Conservation (phyloP, 2,888 invertebrate genomes). For the Scelioninae gen. 2 region DNA sequence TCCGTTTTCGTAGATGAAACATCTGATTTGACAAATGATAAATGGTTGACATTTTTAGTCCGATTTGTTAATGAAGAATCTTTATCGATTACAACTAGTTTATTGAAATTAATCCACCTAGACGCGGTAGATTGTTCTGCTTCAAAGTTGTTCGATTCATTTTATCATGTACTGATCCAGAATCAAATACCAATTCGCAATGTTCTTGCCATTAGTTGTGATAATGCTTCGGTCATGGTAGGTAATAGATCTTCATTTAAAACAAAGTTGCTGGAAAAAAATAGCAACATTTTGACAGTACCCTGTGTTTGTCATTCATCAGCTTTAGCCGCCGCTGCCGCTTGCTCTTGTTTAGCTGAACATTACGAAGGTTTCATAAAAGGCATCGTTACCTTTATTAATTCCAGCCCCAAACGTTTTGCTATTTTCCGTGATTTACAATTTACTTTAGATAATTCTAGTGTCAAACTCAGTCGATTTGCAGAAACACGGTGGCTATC, state of each 20-base stretch:
- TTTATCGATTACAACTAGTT: background rate
- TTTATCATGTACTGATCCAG: background rate
- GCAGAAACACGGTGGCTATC: slow-evolving; percentile 17
- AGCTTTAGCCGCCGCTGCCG: slow-evolving; percentile 10
- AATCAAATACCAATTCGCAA: slow-evolving; percentile 15
- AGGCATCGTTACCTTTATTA: background rate
- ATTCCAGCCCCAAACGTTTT: background rate
- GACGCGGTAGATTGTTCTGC: background rate
- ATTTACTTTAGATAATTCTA: too few species aligned
- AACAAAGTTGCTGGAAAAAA: slow-evolving; percentile 11
- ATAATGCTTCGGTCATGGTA: slow-evolving; percentile 9
- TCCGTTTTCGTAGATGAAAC: background rate
- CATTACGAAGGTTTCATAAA: background rate
- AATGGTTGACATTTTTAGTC: background rate
- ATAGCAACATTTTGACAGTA: background rate
- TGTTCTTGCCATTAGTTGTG: slow-evolving; percentile 3
- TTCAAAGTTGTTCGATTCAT: background rate
- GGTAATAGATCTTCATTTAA: slow-evolving; percentile 7
- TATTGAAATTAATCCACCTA: background rate
- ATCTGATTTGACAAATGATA: background rate
- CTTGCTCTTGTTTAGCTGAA: background rate
- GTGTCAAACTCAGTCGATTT: background rate
- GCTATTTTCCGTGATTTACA: background rate
- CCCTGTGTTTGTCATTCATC: slow-evolving; percentile 21
- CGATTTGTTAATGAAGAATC: background rate